Evolutionary conservation across 2,888 invertebrate genomes (phyloP), one percentile per base, ranked within the genome.

Genomic region (Tetragonula carbonaria): DNA sequence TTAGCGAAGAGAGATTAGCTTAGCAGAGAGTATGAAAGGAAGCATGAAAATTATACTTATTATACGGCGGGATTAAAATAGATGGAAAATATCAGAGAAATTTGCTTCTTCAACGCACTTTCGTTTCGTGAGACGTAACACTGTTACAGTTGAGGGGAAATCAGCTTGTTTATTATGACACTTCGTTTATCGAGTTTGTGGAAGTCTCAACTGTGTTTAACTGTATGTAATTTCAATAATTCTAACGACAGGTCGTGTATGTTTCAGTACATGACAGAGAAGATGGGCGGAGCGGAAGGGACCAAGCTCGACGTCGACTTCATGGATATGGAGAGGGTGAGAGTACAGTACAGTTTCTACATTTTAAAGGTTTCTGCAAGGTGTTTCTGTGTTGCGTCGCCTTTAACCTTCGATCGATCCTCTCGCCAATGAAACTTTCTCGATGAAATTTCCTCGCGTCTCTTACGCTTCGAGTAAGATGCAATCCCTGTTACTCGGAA

Each of bases 281-380:
- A 99, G 96, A 99, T 99, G 97, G 99, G 99, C 88, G 99, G 99
- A 95, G 99, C 99, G 90, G 99, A 99, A 95, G 99, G 99, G 95
- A 99, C 99, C 91, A 99, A 99, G 95, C 96, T 99, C 94, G 99
- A 99, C 95, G 97, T 99, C 95, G 99, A 99, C 94, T 99, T 99
- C 95, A 96, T 98, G 96, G 99, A 99, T 95, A 99, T 99, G 99
- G 99, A 99, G 96, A 97, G 98, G 96, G 99, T 99, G 96, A 96
- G 96, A 96, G 97, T 95, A 57, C 13, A 16, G 13, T 33, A 28
- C 33, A 33, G 38, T 81, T 62, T 70, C 38, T 63, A 74, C 21
- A 68, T 68, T 81, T 68, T 45, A 79, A 73, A 68, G 81, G 81
- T 63, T 79, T 81, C 81, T 28, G 3, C 6, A 13, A 67, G 18